Base-by-base conservation (phyloP, 2,113 vertebrate species). In the Leptobrachium ailaonicum region DNA sequence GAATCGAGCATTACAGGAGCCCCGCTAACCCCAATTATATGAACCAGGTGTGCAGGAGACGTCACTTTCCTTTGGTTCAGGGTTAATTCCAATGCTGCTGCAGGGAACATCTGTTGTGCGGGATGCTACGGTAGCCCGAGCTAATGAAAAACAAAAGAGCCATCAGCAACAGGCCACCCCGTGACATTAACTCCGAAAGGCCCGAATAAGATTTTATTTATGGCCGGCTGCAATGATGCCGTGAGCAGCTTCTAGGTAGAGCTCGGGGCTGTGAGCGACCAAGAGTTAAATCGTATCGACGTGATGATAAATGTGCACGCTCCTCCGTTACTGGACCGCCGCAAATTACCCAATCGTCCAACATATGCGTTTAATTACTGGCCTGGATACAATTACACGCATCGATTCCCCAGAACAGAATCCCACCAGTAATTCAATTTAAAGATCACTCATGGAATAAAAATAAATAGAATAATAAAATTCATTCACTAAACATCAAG, bases 1-100 rank as follows among this genome's bases (percentile, higher is more conserved):
- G 13, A 11, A 2, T 12, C 62, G 62, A 7, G 1, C 43, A 32
- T 41, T 32, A 20, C 41, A 75, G 58, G 41, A 41, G 32, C 60
- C 20, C 73, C 20, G 2, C 58, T 2, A 50, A 43, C 58, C 44
- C 8, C 43, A 14, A 9, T 79, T 66, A 66, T 73, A 54, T 12
- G 47, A 73, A 50, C 44, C 70, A 79, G 77, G 77, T 72, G 77
- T 14, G 41, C 20, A 6, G 14, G 62, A 60, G 40, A 71, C 43
- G 44, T 45, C 11, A 14, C 44, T 71, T 67, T 13, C 53, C 50
- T 56, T 76, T 83, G 79, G 67, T 66, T 73, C 56, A 56, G 3
- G 76, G 84, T 62, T 45, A 40, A 75, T 78, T 80, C 70, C 75
- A 70, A 71, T 62, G 69, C 71, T 75, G 82, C 76, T 86, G 80